phyloP scores from a whole-genome alignment of 2,113 vertebrate genomes.

The Sinocyclocheilus rhinocerous region DNA sequence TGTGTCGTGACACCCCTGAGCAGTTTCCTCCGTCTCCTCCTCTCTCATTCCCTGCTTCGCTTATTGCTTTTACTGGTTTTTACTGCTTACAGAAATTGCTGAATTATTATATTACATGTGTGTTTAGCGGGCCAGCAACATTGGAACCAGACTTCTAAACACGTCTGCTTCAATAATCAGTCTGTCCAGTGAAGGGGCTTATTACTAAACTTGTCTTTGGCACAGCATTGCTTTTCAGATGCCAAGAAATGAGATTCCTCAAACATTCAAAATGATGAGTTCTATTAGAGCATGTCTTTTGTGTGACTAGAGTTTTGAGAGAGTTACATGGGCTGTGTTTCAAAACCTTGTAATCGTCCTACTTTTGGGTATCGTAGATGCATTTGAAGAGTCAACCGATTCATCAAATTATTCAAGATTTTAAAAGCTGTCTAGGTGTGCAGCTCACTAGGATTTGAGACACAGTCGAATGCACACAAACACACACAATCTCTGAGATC shows the following conservation, averaged over 20 bases:
- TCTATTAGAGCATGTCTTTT: neutral
- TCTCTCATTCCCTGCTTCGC: constrained; percentile 49
- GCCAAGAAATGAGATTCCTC: neutral
- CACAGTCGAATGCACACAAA: neutral
- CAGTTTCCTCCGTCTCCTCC: constrained; percentile 63
- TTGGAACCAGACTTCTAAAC: constrained; percentile 67
- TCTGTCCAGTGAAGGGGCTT: constrained; percentile 38
- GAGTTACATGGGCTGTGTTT: neutral
- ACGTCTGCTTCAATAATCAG: constrained; percentile 60
- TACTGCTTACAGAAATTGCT: constrained; percentile 58
- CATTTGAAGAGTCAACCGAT: neutral
- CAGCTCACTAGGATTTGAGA: neutral
- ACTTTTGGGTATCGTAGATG: neutral
- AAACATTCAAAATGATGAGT: neutral
- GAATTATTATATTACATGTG: constrained; percentile 64
- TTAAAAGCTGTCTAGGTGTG: neutral
- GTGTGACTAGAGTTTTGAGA: neutral
- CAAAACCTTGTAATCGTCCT: neutral
- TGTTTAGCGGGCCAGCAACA: constrained; percentile 59
- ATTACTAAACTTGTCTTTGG: constrained; percentile 14
- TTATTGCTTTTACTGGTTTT: constrained; percentile 47
- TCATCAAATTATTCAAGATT: neutral
- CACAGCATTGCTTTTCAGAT: neutral
- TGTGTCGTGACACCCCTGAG: constrained; percentile 59
- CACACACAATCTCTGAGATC: neutral